Evolutionary conservation across 2,797 vertebrate species (phyloP).

Genomic region (Gymnopithys bicolor): DNA sequence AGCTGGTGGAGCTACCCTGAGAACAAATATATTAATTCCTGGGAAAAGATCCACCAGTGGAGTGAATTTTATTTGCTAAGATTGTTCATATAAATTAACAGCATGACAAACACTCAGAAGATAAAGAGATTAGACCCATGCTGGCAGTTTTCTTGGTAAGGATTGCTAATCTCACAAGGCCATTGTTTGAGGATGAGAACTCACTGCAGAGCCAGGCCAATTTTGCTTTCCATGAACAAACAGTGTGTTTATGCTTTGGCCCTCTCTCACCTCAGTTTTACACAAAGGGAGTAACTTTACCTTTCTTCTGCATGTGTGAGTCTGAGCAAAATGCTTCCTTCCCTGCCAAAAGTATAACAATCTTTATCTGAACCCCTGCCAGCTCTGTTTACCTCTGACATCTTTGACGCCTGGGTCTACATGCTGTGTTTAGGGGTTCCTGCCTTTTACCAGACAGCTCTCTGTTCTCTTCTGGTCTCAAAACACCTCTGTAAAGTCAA

Average conservation of each 20-base stretch:
- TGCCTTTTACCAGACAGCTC: background rate
- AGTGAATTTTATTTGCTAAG: slow-evolving; percentile 45
- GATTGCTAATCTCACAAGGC: slow-evolving; percentile 6
- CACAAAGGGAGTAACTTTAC: background rate
- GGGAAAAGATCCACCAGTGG: slow-evolving; percentile 27
- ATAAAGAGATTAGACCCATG: slow-evolving; percentile 46
- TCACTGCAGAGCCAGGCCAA: background rate
- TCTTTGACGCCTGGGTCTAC: background rate
- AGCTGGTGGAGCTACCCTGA: background rate
- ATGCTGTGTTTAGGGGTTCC: background rate
- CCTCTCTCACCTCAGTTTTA: background rate
- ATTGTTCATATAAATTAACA: slow-evolving; percentile 61
- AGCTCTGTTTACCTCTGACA: background rate
- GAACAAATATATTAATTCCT: slow-evolving; percentile 6
- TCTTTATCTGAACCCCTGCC: background rate
- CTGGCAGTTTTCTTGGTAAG: slow-evolving; percentile 6
- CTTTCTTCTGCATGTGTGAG: background rate
- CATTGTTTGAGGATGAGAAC: slow-evolving; percentile 31
- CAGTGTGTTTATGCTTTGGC: background rate
- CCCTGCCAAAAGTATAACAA: background rate
- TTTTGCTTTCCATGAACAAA: slow-evolving; percentile 12
- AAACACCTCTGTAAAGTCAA: background rate
- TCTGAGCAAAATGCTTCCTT: background rate
- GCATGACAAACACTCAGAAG: slow-evolving; percentile 25
- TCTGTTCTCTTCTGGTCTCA: background rate